Percentiles rank a stretch among this genome's conserved stretches.
These are phyloP conservation scores for Imbricaverruca yamaguchii DNA, from an alignment of 2,888 invertebrate genomes.

Conservation along the genomic window DNA sequence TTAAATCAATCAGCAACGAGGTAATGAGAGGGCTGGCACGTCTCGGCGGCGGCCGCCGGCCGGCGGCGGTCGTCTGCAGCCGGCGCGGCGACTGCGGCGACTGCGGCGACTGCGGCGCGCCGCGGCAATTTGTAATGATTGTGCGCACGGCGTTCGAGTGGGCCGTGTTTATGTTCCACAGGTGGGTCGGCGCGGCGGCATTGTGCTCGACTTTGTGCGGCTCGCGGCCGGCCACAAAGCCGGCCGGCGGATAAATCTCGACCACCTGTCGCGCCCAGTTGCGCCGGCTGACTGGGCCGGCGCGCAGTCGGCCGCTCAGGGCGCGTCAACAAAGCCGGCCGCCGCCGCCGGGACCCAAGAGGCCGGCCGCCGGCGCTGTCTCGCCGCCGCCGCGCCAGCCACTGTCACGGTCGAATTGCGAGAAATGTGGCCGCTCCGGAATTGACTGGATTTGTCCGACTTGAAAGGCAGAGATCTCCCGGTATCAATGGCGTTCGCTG, in stretches of 20 bases:
- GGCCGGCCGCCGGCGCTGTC: neutral
- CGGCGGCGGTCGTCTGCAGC: neutral
- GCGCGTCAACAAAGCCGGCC: neutral
- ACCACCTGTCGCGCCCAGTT: neutral
- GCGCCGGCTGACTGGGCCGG: neutral
- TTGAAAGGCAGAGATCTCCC: neutral
- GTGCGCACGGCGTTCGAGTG: neutral
- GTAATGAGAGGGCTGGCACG: slow-evolving; percentile 3
- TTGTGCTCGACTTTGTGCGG: slow-evolving; percentile 10
- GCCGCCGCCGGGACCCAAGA: neutral
- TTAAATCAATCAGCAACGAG: slow-evolving; percentile 16
- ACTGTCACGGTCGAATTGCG: slow-evolving; percentile 6
- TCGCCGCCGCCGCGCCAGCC: neutral
- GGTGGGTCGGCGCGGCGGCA: neutral
- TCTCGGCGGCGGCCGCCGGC: neutral
- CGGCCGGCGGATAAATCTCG: neutral
- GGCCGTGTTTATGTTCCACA: slow-evolving; percentile 14
- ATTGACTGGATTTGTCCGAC: neutral
- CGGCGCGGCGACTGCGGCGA: neutral
- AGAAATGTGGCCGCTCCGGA: neutral
- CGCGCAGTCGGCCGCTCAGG: neutral
- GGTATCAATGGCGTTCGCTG: neutral
- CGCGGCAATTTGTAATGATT: slow-evolving; percentile 4
- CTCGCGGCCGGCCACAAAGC: slow-evolving; percentile 1
- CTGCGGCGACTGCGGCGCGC: neutral